A percentile compares a stretch with the other conserved stretches of the same genome.
Evolutionary conservation across 2,113 vertebrate genomes (phyloP).

Genomic region (Ascaphus truei): DNA sequence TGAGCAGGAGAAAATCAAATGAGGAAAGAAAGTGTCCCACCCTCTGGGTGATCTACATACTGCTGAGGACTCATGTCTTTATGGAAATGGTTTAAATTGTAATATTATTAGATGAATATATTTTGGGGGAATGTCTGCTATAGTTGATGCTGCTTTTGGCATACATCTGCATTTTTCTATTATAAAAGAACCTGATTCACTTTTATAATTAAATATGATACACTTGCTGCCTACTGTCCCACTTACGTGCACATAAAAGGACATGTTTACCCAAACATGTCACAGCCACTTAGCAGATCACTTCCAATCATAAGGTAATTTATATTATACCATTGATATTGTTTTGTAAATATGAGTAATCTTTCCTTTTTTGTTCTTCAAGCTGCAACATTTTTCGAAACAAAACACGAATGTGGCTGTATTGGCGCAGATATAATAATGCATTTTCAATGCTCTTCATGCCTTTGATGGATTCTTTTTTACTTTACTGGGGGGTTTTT

Average conservation of each 20-base stretch:
- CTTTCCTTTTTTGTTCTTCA: too few species aligned
- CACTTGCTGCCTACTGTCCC: not conserved
- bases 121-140: too few species aligned
- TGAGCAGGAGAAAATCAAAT: not conserved
- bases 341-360: constrained; percentile 7
- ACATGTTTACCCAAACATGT: not conserved
- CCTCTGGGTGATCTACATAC: not conserved
- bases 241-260: not conserved
- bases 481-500: too few species aligned
- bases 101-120: not conserved
- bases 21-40: not conserved
- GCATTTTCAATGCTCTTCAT: too few species aligned
- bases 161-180: constrained; percentile 5
- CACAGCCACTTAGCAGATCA: constrained; percentile 1
- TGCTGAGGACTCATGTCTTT: not conserved
- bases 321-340: constrained; percentile 1
- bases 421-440: too few species aligned
- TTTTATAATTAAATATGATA: not conserved
- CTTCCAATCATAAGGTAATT: not conserved
- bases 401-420: too few species aligned
- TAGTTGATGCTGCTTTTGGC: too few species aligned
- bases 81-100: not conserved
- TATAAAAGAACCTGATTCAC: not conserved
- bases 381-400: too few species aligned
- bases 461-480: too few species aligned